phyloP scores from a whole-genome alignment of 1,140 invertebrate species.

The Drosophila insularis region DNA sequence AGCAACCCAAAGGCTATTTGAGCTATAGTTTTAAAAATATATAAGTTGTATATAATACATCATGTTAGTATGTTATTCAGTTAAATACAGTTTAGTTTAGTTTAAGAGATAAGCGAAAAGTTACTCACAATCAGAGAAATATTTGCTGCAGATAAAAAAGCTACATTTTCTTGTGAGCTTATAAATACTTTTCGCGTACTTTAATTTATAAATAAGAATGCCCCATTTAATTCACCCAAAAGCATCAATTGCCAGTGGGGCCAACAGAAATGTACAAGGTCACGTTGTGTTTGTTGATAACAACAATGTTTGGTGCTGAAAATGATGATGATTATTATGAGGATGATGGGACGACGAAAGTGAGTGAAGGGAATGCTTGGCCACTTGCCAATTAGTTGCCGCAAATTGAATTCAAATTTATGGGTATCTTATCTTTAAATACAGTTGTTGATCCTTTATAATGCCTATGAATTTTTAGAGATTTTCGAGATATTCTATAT shows the following conservation, averaged over 20 bases:
- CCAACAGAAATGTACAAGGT: constrained; percentile 36
- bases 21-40: too few relatives aligned
- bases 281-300: constrained; percentile 24
- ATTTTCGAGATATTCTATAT: too few relatives aligned
- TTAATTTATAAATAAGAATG: constrained; percentile 24
- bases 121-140: too few relatives aligned
- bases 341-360: background rate
- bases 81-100: too few relatives aligned
- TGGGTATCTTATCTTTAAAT: background rate
- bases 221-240: constrained; percentile 28
- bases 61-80: too few relatives aligned
- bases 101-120: too few relatives aligned
- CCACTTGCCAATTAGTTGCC: background rate
- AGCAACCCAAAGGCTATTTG: too few relatives aligned
- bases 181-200: background rate
- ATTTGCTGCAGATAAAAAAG: background rate
- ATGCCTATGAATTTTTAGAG: too few relatives aligned
- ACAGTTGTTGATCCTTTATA: background rate
- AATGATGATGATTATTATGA: background rate
- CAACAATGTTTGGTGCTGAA: constrained; percentile 9
- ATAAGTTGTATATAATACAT: too few relatives aligned
- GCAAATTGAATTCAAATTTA: constrained; percentile 2
- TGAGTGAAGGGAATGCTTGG: background rate
- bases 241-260: constrained; percentile 22
- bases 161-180: background rate